A percentile compares a stretch with the other conserved stretches of the same genome.
Evolutionary conservation across 2,797 vertebrate genomes (phyloP).

Genomic region (Neoniphon sammara): DNA sequence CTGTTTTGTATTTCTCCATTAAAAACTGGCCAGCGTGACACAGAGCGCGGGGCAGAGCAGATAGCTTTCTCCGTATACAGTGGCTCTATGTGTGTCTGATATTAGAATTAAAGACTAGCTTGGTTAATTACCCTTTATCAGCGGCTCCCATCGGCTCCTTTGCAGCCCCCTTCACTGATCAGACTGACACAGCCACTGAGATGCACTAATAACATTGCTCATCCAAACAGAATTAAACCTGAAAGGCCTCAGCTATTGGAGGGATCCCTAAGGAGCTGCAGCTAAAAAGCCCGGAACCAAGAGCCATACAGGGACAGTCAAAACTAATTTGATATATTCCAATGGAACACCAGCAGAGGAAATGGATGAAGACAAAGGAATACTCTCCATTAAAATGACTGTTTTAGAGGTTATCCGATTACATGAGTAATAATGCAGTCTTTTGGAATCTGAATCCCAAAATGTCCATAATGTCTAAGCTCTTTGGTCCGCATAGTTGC

Average conservation of each 20-base stretch:
- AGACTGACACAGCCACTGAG: constrained; percentile 60
- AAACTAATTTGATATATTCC: constrained; percentile 62
- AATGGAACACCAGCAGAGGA: constrained; percentile 33
- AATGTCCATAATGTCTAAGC: constrained; percentile 43
- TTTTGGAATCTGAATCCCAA: constrained; percentile 50
- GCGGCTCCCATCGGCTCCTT: constrained; percentile 54
- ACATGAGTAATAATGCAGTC: constrained; percentile 42
- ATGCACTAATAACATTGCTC: constrained; percentile 68
- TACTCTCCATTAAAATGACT: constrained; percentile 20
- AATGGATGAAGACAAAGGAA: constrained; percentile 28
- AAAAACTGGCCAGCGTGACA: constrained; percentile 42
- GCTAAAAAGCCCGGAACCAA: constrained; percentile 59
- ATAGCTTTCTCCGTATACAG: constrained; percentile 22
- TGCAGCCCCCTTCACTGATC: constrained; percentile 55
- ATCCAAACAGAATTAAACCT: constrained; percentile 76
- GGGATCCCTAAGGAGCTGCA: constrained; percentile 60
- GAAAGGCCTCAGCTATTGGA: constrained; percentile 64
- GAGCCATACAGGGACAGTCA: constrained; percentile 54
- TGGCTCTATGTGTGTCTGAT: constrained; percentile 19
- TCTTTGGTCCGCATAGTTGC: constrained; percentile 33
- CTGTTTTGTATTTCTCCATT: constrained; percentile 31
- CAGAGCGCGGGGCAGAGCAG: constrained; percentile 26
- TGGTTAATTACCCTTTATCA: constrained; percentile 74
- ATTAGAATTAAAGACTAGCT: constrained; percentile 57
- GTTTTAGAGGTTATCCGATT: constrained; percentile 45